A percentile compares a stretch with the other conserved stretches of the same genome.
Conservation (phyloP, 2,888 invertebrate species). For the Autographa pulchrina region DNA sequence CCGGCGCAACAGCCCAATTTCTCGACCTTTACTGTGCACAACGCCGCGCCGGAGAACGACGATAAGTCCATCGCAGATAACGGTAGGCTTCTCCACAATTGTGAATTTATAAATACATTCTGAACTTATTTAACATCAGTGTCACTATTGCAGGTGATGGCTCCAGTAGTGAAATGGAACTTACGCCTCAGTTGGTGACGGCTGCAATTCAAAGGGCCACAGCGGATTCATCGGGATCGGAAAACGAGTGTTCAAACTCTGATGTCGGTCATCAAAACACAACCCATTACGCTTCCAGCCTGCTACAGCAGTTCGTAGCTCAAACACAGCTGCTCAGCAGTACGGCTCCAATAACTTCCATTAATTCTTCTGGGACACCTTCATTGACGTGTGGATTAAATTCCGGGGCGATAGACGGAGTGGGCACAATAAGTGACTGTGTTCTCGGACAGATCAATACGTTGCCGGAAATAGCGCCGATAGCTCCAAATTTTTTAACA, state of each 20-base stretch:
- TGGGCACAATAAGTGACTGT: constrained; percentile 79
- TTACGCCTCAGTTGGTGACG: constrained; percentile 93
- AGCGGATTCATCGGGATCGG: constrained; percentile 92
- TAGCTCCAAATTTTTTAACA: constrained; percentile 78
- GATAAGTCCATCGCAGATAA: constrained; percentile 87
- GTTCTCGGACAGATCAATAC: constrained; percentile 82
- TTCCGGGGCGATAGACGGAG: constrained; percentile 75
- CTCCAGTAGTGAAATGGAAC: constrained; percentile 93
- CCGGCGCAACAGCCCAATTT: constrained; percentile 90
- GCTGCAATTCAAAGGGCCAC: constrained; percentile 93
- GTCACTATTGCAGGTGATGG: constrained; percentile 86
- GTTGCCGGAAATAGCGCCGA: constrained; percentile 79
- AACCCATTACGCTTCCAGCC: constrained; percentile 92
- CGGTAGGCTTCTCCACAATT: constrained; percentile 69
- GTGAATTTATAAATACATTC: background rate
- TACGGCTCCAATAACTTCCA: constrained; percentile 77
- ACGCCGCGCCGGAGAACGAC: constrained; percentile 80
- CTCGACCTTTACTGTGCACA: constrained; percentile 86
- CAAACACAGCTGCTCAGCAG: constrained; percentile 93
- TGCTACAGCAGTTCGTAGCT: constrained; percentile 94
- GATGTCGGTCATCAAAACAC: constrained; percentile 87
- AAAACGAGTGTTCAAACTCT: constrained; percentile 91
- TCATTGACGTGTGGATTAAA: constrained; percentile 71
- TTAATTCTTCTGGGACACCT: constrained; percentile 68
- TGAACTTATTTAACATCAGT: constrained; percentile 15